Conservation (phyloP, 2,113 vertebrate species). For the Scortum barcoo region DNA sequence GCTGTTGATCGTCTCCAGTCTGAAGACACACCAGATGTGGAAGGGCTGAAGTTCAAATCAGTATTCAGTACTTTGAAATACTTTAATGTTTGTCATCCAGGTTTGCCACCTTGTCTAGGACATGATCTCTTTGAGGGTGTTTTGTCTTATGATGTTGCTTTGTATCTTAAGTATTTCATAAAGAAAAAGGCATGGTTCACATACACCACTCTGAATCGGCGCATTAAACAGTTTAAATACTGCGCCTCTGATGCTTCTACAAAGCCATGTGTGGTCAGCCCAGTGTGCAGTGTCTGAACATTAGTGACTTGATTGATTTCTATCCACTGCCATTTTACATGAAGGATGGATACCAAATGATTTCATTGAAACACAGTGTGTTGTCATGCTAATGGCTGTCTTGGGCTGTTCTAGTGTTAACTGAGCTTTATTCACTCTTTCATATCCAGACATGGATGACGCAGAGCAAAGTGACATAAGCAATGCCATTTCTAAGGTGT, state of each 20-base stretch:
- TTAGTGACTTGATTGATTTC: conserved; percentile 28
- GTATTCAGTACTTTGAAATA: conserved; percentile 42
- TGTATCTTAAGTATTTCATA: conserved; percentile 55
- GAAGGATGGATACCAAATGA: conserved; percentile 22
- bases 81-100: conserved; percentile 54
- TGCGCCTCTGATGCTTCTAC: conserved; percentile 9
- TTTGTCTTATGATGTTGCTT: conserved; percentile 53
- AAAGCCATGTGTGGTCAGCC: conserved; percentile 21
- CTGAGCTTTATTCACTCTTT: conserved; percentile 7
- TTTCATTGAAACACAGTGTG: conserved; percentile 30
- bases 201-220: conserved; percentile 43
- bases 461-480: conserved; percentile 15
- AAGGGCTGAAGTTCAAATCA: conserved; percentile 50
- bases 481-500: conserved; percentile 32
- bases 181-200: conserved; percentile 48
- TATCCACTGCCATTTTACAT: conserved; percentile 21
- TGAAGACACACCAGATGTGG: conserved; percentile 14
- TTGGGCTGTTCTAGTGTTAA: background rate
- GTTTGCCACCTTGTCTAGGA: conserved; percentile 53
- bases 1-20: conserved; percentile 13
- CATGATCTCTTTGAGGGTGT: conserved; percentile 54
- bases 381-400: conserved; percentile 11
- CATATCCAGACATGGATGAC: conserved; percentile 30
- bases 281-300: conserved; percentile 23
- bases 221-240: conserved; percentile 60